Base-by-base conservation (phyloP, 1,140 invertebrate species). In the Drosophila nigrodunni region DNA sequence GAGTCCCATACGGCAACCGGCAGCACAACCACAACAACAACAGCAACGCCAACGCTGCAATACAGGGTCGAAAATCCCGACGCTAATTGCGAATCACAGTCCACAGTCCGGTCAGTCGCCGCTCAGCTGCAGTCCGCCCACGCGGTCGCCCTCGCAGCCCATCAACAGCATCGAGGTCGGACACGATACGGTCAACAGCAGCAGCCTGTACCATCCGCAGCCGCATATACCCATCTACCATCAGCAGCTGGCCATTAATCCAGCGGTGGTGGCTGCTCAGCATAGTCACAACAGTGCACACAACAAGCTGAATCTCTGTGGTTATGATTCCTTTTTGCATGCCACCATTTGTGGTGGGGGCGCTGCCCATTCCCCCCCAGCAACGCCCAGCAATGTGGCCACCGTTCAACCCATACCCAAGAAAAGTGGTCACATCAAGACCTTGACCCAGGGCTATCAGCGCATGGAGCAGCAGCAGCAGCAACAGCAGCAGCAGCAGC, bases 241-340 rank as follows among this genome's bases (percentile, higher is more conserved):
- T 74, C 91, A 92, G 50, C 91, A 92, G 78, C 55, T 92, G 89
- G 91, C 91, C 79, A 91, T 91, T 90, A 92, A 92, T 91, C 89
- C 91, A 37, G 86, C 91, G 49, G 81, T 92, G 9, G 68, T 92
- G 57, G 87, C 91, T 39, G 90, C 90, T 18, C 91, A 92, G 76
- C 83, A 90, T 52, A 82, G 79, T 30, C 85, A 89, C 85, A 77
- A 86, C 52, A 77, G 78, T 50, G 74, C 76, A 46, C 91, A 92
- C 77, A 83, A 82, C 55, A 92, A 94, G 78, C 93, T 94, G n/a
- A 94, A 94, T 80, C 82, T 94, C 34, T 94, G 94, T 74, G 93
- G 94, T 78, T 94, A 94, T 77, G 94, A 94, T 75, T 93, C 94
- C n/a, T 94, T 94, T 79, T 86, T 94, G 21, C 94, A 94, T 81